Base-by-base conservation (phyloP, 2,113 vertebrate species). In the Petromus typicus region DNA sequence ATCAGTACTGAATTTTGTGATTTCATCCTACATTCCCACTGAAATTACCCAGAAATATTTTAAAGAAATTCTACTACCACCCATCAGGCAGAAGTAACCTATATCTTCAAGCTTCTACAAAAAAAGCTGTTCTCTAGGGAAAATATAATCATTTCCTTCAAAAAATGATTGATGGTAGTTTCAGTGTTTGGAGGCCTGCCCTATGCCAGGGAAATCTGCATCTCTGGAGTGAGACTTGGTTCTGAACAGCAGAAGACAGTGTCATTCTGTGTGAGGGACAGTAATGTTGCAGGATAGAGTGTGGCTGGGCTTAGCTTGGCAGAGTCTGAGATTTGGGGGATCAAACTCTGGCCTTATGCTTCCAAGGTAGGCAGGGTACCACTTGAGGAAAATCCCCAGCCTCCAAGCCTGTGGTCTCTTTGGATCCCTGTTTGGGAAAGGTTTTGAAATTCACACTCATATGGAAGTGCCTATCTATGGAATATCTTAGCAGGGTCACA, bases 381-480 rank as follows among this genome's bases (percentile, higher is more conserved):
- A 51, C 48, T 51, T 5, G 48, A 51, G 48, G 5, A 10, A 51
- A 51, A 51, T 51, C 48, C 48, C 48, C 48, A 51, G 48, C 48
- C 48, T 51, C 8, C 40, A 96, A 78, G 59, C 34, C 34, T 90
- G 43, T 79, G 51, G 40, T 78, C 32, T 37, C 86, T 84, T 57
- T 57, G 37, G 51, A 56, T 87, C 64, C 51, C 54, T 30, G 18
- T 82, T 93, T 95, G 83, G 48, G 40, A 67, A 51, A 66, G 59
- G 37, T 30, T 64, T 90, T 93, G 79, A 40, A 78, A 88, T 92
- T 85, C 92, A 76, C 8, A 67, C 83, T 96, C 85, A 86, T 75
- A 63, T 59, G 93, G 95, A 95, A 97, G 83, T 94, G 69, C 61
- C 84, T 90, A 34, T 81, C 93, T 92, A 75, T 59, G 96, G 89